phyloP scores from a whole-genome alignment of 1,140 invertebrate species.

The Panagrolaimus sp. region DNA sequence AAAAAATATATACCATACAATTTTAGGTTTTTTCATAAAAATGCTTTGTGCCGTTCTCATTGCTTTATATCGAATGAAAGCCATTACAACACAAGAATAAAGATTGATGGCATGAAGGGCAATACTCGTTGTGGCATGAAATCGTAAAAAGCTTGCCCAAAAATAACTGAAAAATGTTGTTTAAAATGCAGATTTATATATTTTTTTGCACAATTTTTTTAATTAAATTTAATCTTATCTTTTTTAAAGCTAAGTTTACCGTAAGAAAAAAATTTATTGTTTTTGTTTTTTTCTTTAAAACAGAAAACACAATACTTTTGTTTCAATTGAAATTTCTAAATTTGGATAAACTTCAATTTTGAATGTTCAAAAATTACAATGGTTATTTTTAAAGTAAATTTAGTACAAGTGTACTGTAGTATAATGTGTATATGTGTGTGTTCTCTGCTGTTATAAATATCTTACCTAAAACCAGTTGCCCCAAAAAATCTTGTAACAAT shows the following conservation, averaged over 20 bases:
- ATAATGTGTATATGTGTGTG: not conserved
- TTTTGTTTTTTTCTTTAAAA: not conserved
- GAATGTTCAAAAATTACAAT: not conserved
- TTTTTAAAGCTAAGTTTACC: no score
- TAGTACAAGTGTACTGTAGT: not conserved
- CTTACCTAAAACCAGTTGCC: slow-evolving; percentile 19
- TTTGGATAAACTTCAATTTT: not conserved
- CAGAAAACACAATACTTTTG: not conserved
- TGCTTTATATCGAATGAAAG: slow-evolving; percentile 50
- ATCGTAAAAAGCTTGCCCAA: slow-evolving; percentile 42
- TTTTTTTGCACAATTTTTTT: not conserved
- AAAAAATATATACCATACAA: slow-evolving; percentile 40
- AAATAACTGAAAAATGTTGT: slow-evolving; percentile 40
- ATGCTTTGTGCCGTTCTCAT: slow-evolving; percentile 46
- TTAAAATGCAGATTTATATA: not conserved
- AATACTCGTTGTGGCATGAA: slow-evolving; percentile 46
- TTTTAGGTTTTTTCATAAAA: slow-evolving; percentile 41
- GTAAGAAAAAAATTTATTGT: slow-evolving; percentile 12
- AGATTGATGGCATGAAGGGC: slow-evolving; percentile 49
- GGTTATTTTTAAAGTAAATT: no score
- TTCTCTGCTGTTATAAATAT: slow-evolving; percentile 19
- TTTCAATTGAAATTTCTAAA: no score
- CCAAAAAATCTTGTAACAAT: slow-evolving; percentile 28
- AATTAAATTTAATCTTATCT: not conserved
- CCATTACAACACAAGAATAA: slow-evolving; percentile 46